Evolutionary conservation across 2,888 invertebrate species (phyloP).

Genomic region (Drosophila mimetica): DNA sequence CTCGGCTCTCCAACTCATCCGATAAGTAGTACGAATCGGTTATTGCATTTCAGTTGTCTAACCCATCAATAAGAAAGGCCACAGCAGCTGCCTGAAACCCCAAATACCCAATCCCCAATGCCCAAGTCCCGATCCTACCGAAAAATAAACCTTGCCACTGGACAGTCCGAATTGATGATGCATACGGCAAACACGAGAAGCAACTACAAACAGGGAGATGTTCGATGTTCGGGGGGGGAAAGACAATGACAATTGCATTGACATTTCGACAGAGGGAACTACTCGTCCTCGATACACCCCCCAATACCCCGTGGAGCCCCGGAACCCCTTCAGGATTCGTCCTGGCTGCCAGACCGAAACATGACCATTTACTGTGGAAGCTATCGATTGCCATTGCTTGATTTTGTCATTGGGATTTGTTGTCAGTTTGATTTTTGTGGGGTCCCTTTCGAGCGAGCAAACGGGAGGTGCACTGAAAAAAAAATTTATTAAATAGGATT

Average conservation of each 20-base stretch:
- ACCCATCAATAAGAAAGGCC: constrained; percentile 64
- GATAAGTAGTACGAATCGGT: constrained; percentile 52
- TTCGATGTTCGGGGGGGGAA: constrained; percentile 7
- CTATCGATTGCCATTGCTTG: constrained; percentile 79
- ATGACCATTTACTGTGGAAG: constrained; percentile 70
- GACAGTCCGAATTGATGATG: constrained; percentile 71
- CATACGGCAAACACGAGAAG: constrained; percentile 64
- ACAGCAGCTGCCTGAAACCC: constrained; percentile 40
- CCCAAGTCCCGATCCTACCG: constrained; percentile 1
- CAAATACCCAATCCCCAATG: neutral
- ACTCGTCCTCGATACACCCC: constrained; percentile 24
- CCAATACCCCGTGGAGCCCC: constrained; percentile 8
- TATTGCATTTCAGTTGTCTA: constrained; percentile 64
- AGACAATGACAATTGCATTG: constrained; percentile 73
- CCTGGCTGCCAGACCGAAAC: constrained; percentile 72
- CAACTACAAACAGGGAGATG: constrained; percentile 21
- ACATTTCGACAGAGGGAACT: constrained; percentile 68
- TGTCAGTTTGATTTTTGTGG: constrained; percentile 73
- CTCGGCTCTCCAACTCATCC: constrained; percentile 7
- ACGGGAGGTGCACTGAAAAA: constrained; percentile 23
- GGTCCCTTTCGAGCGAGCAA: constrained; percentile 32
- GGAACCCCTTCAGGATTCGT: neutral
- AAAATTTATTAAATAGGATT: neutral
- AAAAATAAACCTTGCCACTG: constrained; percentile 40
- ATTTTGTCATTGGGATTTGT: constrained; percentile 80